Conservation (phyloP, 2,797 vertebrate genomes). For the Scyliorhinus canicula region DNA sequence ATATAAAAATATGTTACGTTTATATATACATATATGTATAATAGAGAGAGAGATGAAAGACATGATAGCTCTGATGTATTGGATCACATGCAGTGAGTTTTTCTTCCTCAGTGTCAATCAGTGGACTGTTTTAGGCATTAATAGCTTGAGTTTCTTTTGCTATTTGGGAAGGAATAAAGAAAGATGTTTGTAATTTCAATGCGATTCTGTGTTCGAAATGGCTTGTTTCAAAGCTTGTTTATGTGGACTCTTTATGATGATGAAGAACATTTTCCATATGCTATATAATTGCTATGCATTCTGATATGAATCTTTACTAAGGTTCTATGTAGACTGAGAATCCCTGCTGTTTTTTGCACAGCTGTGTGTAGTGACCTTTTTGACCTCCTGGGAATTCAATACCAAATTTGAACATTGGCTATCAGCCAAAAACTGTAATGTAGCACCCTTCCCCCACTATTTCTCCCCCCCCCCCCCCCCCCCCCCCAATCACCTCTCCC, state of each 20-base stretch:
- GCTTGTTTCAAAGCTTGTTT: not conserved
- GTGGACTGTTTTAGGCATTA: not conserved
- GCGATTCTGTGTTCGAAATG: constrained; percentile 11
- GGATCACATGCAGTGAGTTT: not conserved
- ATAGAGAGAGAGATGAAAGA: not conserved
- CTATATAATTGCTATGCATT: constrained; percentile 16
- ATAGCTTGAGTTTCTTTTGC: not conserved
- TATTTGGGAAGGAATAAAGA: not conserved
- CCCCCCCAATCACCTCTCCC: not conserved
- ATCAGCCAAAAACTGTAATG: constrained; percentile 15
- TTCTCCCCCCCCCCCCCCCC: not conserved
- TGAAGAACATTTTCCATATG: constrained; percentile 21
- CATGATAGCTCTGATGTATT: not conserved
- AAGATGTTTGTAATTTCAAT: not conserved
- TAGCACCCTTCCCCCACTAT: not conserved
- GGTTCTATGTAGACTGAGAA: not conserved
- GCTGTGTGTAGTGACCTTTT: constrained; percentile 23
- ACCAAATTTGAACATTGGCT: constrained; percentile 4
- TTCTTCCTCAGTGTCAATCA: not conserved
- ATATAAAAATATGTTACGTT: too few relatives aligned
- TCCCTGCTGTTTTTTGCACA: constrained; percentile 25
- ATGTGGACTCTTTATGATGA: constrained; percentile 10
- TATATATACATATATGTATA: not conserved
- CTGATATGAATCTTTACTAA: constrained; percentile 31
- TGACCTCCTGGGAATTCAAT: constrained; percentile 24